phyloP scores from a whole-genome alignment of 2,888 invertebrate species.

The Sphaerophoria rueppellii region DNA sequence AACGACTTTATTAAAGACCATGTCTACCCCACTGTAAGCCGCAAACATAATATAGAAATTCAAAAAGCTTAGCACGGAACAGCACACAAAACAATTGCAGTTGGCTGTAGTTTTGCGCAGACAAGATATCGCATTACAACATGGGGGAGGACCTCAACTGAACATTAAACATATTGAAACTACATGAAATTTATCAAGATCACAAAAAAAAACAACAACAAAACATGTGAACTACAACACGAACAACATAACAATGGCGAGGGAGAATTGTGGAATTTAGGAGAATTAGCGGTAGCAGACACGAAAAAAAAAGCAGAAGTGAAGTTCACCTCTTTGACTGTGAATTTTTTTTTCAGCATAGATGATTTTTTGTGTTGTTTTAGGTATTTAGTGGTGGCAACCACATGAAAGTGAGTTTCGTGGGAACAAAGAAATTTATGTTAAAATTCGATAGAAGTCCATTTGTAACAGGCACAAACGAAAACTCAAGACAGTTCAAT shows the following conservation, averaged over 20 bases:
- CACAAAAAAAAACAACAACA: background rate
- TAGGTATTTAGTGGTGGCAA: constrained; percentile 35
- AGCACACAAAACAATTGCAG: constrained; percentile 28
- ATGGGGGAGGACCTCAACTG: constrained; percentile 53
- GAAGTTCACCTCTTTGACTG: constrained; percentile 49
- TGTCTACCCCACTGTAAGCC: constrained; percentile 11
- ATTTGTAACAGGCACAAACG: constrained; percentile 54
- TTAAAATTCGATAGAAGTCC: constrained; percentile 41
- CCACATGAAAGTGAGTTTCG: constrained; percentile 63
- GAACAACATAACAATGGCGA: background rate
- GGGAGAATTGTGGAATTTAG: constrained; percentile 32
- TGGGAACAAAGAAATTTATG: constrained; percentile 60
- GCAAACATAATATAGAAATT: constrained; percentile 10
- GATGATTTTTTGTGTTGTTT: constrained; percentile 14
- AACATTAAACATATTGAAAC: background rate
- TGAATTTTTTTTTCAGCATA: background rate
- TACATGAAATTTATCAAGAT: background rate
- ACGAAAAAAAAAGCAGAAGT: constrained; percentile 38
- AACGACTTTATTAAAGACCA: background rate
- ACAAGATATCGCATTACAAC: constrained; percentile 64
- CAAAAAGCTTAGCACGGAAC: constrained; percentile 21
- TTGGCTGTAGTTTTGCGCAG: constrained; percentile 53
- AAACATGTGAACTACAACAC: background rate
- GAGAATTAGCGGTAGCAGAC: constrained; percentile 36
- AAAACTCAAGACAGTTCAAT: constrained; percentile 49